Base-by-base conservation (phyloP, 2,113 vertebrate species). In the Catharus minimus region DNA sequence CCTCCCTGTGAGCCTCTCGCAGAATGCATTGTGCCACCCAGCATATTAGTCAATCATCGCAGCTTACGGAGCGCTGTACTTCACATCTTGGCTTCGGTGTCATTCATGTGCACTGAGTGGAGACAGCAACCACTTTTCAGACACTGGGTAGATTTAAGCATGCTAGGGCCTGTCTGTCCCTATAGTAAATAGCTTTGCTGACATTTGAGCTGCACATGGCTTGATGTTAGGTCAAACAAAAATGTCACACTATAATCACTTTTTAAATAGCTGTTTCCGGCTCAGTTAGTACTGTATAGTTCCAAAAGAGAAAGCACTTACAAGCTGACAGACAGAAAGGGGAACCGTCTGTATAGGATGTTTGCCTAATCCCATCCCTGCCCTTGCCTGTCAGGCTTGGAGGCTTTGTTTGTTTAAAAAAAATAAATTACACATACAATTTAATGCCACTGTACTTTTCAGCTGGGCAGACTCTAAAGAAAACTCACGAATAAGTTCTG, bases 201-300 rank as follows among this genome's bases (percentile, higher is more conserved):
- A 93, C 64, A 88, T 93, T 90, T 72, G 87, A 84, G 83, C 75
- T 46, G 47, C 56, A 56, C 57, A 87, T 43, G 57, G 55, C 79
- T 92, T 76, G 80, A 80, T 65, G 77, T 79, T 85, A 90, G 89
- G 79, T 89, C 88, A 69, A 91, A 90, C 68, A 91, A 92, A 94
- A 92, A 79, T 88, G 89, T 93, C 92, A 72, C 68, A 89, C 46
- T 62, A 68, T 94, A 93, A 92, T 93, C 92, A 82, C 82, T 87
- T 95, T 90, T 96, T 88, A 95, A 95, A 95, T 91, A 95, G 89
- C 83, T 93, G 83, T 93, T 95, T 95, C 95, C 94, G 89, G 94
- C 86, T 95, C 94, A 95, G 88, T 94, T 94, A 92, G 83, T 94
- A 64, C 80, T 82, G 88, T 92, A 94, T 78, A 94, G 92, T 79